Percentiles rank a stretch among this genome's conserved stretches.
Evolutionary conservation across 64 coral and sea anemone genomes (phyloP).

Genomic region (Cladopsammia gracilis): DNA sequence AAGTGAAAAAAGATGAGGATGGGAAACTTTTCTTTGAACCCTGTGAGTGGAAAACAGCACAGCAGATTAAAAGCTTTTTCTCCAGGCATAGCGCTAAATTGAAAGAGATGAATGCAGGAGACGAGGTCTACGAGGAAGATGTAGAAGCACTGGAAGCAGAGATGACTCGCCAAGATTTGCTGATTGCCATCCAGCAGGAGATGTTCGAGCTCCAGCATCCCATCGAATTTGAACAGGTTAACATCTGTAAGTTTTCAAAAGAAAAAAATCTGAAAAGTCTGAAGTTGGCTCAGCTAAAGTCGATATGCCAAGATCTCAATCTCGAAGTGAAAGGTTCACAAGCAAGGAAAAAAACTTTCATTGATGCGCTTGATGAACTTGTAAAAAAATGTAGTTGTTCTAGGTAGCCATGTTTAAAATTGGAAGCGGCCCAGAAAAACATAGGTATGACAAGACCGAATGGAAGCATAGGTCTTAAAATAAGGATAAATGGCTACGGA

Average conservation of each 20-base stretch:
- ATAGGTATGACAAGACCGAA: too few relatives aligned
- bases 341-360: constrained; percentile 62
- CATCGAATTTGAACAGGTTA: constrained; percentile 33
- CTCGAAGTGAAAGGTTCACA: constrained; percentile 21
- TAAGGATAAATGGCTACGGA: too few relatives aligned
- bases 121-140: constrained; percentile 60
- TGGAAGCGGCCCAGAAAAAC: too few relatives aligned
- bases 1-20: constrained; percentile 41
- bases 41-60: constrained; percentile 71
- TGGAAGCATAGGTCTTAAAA: too few relatives aligned
- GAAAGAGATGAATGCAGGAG: constrained; percentile 3
- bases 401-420: too few relatives aligned
- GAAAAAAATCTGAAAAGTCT: constrained; percentile 51
- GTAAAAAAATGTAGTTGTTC: constrained; percentile 44
- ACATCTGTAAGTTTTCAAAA: constrained; percentile 61
- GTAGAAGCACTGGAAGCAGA: constrained; percentile 38
- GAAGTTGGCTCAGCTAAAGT: constrained; percentile 60
- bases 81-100: constrained; percentile 54
- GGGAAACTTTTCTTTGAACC: constrained; percentile 55
- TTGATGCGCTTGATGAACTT: constrained; percentile 16
- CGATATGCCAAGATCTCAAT: constrained; percentile 46
- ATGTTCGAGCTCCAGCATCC: constrained; percentile 27
- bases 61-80: constrained; percentile 67
- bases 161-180: constrained; percentile 38
- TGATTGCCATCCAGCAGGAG: neutral